A percentile compares a stretch with the other conserved stretches of the same genome.
Evolutionary conservation across 2,797 vertebrate species (phyloP).

Genomic region (Rhyacichthys aspro): DNA sequence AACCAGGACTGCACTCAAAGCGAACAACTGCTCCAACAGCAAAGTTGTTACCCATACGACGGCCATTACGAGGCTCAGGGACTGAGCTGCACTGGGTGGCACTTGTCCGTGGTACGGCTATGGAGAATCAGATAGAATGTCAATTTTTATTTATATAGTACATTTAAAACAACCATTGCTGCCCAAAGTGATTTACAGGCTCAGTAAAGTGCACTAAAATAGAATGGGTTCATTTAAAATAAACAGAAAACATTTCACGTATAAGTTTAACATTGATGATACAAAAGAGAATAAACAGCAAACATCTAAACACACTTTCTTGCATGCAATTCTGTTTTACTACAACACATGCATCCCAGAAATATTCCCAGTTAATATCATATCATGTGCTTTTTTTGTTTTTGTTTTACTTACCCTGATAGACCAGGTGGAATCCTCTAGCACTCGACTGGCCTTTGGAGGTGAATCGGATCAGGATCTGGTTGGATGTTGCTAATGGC

Average conservation of each 20-base stretch:
- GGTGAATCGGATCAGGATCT: slow-evolving; percentile 94
- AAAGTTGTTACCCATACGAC: slow-evolving; percentile 95
- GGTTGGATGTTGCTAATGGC: slow-evolving; percentile 94
- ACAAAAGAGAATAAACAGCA: too few relatives aligned
- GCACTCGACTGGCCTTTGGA: slow-evolving; percentile 93
- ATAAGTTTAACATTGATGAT: too few relatives aligned
- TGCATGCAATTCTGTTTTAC: too few relatives aligned
- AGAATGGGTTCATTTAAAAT: too few relatives aligned
- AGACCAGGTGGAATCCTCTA: slow-evolving; percentile 95
- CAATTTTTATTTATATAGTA: too few relatives aligned
- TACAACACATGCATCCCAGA: too few relatives aligned
- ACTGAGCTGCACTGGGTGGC: slow-evolving; percentile 97
- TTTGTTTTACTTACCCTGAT: slow-evolving; percentile 87
- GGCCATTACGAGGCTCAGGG: slow-evolving; percentile 95
- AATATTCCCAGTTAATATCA: slow-evolving; percentile 1
- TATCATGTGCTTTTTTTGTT: slow-evolving; percentile 3
- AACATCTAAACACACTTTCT: too few relatives aligned
- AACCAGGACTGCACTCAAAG: slow-evolving; percentile 96
- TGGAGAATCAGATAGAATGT: slow-evolving; percentile 39
- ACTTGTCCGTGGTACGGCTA: slow-evolving; percentile 96
- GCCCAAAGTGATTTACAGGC: too few relatives aligned
- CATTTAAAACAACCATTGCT: too few relatives aligned
- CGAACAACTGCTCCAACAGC: slow-evolving; percentile 93
- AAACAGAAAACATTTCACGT: too few relatives aligned
- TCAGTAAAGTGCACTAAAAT: too few relatives aligned